Base-by-base conservation (phyloP, 2,888 invertebrate genomes). In the Heliothis peltigera region DNA sequence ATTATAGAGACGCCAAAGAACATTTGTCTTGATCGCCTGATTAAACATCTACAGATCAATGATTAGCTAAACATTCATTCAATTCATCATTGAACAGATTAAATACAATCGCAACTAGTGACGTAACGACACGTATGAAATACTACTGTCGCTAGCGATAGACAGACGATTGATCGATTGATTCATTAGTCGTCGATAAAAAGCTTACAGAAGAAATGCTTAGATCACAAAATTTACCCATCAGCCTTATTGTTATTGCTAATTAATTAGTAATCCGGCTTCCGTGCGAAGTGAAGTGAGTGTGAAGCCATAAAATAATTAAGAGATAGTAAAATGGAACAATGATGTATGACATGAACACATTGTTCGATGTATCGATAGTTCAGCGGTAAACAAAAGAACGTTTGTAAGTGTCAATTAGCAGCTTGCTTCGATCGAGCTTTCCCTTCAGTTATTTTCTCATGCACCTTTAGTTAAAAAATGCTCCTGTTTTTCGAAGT, bases 401-500 rank as follows among this genome's bases (percentile, higher is more conserved):
- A 84, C 86, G 85, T 90, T 89, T 90, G 87, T 90, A 80, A 83
- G 82, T 81, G 86, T 87, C 90, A 91, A 91, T 91, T 91, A 91
- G 86, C 84, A 66, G 74, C 70, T 77, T 71, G 56, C 61, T 49
- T 48, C 64, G 18, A 64, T 65, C 39, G 15, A 46, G 83, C 87
- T 90, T 90, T 91, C 89, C 79, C 85, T 82, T 67, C 70, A 73
- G 75, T 75, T 64, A 80, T 75, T 79, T 76, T 81, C 80, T 42
- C 81, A 81, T 64, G 73, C 60, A 47, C 5, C 32, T 61, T 47
- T 46, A 49, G 63, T 70, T n/a, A 70, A 70, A 62, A 77, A 79
- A 71, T 62, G 15, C 25, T 42, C 56, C 53, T 32, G 53, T 80
- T 77, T 75, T 76, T 77, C 46, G 6, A 70, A 57, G 63, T 61